These are phyloP conservation scores for Ispidina lecontei DNA, from an alignment of 2,797 vertebrate genomes.

Conservation along the genomic window DNA sequence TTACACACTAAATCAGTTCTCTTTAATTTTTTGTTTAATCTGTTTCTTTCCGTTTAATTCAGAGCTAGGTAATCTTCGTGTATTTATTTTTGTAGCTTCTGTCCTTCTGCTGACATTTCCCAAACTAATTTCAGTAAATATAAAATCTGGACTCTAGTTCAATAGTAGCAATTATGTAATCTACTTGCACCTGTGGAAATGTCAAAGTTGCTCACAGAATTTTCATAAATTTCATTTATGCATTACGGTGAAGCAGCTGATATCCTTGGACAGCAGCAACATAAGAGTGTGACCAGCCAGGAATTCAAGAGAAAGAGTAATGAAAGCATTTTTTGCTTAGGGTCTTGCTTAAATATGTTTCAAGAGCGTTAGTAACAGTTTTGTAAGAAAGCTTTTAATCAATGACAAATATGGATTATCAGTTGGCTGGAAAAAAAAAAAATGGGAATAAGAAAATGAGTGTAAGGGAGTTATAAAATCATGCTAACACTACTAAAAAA, in stretches of 20 bases:
- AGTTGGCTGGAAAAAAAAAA: neutral
- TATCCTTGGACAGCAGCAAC: neutral
- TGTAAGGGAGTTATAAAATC: neutral
- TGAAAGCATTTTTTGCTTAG: neutral
- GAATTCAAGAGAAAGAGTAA: neutral
- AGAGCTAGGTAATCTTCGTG: neutral
- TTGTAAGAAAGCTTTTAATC: neutral
- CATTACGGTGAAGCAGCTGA: neutral
- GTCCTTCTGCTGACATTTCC: neutral
- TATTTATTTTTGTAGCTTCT: constrained; percentile 11
- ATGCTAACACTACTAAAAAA: neutral
- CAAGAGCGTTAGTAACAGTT: neutral
- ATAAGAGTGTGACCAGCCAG: neutral
- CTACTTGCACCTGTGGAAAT: neutral
- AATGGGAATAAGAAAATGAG: neutral
- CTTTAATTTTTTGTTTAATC: neutral
- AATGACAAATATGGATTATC: neutral
- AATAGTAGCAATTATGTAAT: neutral
- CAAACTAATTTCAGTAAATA: neutral
- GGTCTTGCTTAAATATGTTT: neutral
- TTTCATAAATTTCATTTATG: neutral
- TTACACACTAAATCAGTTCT: neutral
- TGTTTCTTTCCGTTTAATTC: neutral
- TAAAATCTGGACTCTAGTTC: neutral
- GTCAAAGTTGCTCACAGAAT: neutral